phyloP scores from a whole-genome alignment of 2,888 invertebrate genomes.

The Cataglyphis altisquamis region DNA sequence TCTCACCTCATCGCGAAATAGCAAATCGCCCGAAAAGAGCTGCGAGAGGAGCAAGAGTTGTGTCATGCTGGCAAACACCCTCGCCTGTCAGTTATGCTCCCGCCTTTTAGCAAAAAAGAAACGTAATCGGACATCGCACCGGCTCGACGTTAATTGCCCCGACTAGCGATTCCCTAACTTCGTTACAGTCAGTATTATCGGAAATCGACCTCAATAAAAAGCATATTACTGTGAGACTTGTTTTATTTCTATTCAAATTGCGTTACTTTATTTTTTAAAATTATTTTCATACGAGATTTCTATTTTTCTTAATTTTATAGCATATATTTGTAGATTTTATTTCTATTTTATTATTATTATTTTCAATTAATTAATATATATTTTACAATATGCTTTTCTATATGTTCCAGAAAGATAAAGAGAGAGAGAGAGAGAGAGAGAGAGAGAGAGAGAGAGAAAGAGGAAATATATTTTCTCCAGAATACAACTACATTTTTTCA shows the following conservation, averaged over 20 bases:
- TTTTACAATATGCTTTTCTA: not conserved
- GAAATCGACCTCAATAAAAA: not conserved
- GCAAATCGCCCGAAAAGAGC: constrained; percentile 48
- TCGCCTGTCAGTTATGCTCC: constrained; percentile 42
- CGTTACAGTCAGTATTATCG: not conserved
- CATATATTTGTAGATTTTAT: not conserved
- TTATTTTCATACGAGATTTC: not conserved
- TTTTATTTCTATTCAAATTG: not conserved
- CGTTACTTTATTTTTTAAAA: not conserved
- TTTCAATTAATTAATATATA: not conserved
- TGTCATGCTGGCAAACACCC: constrained; percentile 37
- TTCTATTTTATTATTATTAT: not conserved
- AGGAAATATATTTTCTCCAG: not conserved
- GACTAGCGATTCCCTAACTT: constrained; percentile 10
- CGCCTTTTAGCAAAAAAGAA: not conserved
- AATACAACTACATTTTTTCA: too few relatives aligned
- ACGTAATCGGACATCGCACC: constrained; percentile 32
- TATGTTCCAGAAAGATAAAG: not conserved
- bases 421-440: not conserved
- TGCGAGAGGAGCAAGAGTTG: constrained; percentile 19
- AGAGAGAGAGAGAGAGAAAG: not conserved
- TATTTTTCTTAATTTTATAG: not conserved
- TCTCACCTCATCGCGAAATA: constrained; percentile 40
- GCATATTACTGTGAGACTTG: not conserved
- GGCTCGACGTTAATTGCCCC: constrained; percentile 46